Base-by-base conservation (phyloP, 2,113 vertebrate genomes). In the Elaphurus davidianus region DNA sequence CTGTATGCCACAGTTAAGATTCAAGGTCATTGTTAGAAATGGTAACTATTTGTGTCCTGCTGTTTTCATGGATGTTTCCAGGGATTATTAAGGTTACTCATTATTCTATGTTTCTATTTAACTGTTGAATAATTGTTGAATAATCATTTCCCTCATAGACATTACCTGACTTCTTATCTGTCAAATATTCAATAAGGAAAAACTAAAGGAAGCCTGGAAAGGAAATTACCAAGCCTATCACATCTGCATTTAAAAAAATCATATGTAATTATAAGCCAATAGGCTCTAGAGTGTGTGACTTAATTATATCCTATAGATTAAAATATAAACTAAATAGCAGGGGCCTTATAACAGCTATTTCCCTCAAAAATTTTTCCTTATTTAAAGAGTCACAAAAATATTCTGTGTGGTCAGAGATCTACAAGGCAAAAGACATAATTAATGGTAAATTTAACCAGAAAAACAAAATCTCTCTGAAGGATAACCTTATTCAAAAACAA, bases 331-430 rank as follows among this genome's bases (percentile, higher is more conserved):
- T 85, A 87, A 82, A 62, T 21, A 90, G 10, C 84, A 67, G 43
- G 23, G 25, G 45, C 13, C 30, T 60, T 52, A 10, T 62, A 74
- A 78, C 2, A 67, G 12, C 15, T 50, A 78, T 55, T 93, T 96
- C 25, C 60, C 45, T 81, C 33, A 96, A 81, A 50, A 55, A 1
- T 0, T 40, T 92, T 94, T 84, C 33, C 45, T 85, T 88, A 52
- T 94, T 91, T 97, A 36, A 96, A 91, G 21, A 98, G 50, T 83
- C 19, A 93, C 16, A 84, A 52, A 97, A 87, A 93, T 92, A 54
- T 52, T 90, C n/a, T 60, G 52, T 21, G 25, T 67, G 30, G 47
- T 16, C 47, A 94, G 92, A 36, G 45, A 40, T 92, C 17, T 87
- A 30, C 19, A 95, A 55, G 36, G n/a, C 25, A 94, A 84, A 17